Base-by-base conservation (phyloP, 2,888 invertebrate species). In the Brachyptera risi region DNA sequence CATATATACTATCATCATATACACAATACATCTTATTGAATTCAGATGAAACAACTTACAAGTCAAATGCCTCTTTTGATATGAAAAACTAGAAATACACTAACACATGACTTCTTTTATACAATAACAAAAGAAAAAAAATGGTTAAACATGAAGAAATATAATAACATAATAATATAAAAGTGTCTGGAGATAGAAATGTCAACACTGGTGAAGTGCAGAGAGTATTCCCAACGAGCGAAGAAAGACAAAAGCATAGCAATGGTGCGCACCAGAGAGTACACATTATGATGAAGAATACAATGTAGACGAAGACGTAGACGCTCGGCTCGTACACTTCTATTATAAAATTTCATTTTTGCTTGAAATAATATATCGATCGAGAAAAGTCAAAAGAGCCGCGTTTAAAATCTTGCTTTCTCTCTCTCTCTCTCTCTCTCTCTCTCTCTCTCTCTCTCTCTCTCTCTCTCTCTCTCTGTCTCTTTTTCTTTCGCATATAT, bases 151-250 rank as follows among this genome's bases (percentile, higher is more conserved):
- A 37, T 37, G 38, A 26, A 35, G 37, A 61, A 61, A 61, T n/a
- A n/a, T 59, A 59, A 59, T 54, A 59, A 31, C 59, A 51, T 35
- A 60, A 56, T 44, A 35, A 47, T 15, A 60, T 60, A 56, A 60
- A 60, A 56, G 44, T 35, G 47, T 21, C 56, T n/a, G 49, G 27
- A 35, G 50, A 56, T 57, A 38, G 37, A 49, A 49, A 60, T 56
- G 57, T 61, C 57, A 61, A 60, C 56, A 60, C 37, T 26, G 50
- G 15, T 5, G 50, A 26, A 51, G 50, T 31, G 50, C 5, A 42
- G 21, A 42, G 42, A 42, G 38, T 38, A 38, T 38, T 38, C 38
- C 38, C 38, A 17, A 9, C 38, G 38, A 38, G 27, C 50, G 27
- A 23, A 26, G 23, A 47, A 42, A 54, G 54, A 54, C 35, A 54